Base-by-base conservation (phyloP, 2,113 vertebrate species). In the Glareola pratincola region DNA sequence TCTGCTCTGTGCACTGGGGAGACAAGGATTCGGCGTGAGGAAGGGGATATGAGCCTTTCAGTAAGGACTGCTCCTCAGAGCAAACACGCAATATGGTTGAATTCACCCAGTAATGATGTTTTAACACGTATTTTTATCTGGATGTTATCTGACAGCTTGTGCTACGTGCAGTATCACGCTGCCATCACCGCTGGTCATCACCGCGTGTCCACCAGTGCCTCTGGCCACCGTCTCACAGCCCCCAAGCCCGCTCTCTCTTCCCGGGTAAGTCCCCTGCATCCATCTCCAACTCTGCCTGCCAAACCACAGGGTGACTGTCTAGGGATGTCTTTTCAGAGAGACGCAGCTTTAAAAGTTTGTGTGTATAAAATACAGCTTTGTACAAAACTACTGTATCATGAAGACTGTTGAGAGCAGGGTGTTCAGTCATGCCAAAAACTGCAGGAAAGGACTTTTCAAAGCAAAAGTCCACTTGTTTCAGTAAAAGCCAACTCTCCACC, bases 1-100 rank as follows among this genome's bases (percentile, higher is more conserved):
- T 15, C 62, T 48, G 47, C 43, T 47, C 22, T 29, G n/a, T 20
- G 75, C 0, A 1, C 47, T 1, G 63, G 41, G 54, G 45, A 88
- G 51, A 59, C 0, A 4, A 88, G 75, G 41, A 21, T 34, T 63
- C 1, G 7, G 68, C 0, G 0, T 0, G 12, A 18, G 69, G 37
- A 92, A 37, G 22, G 45, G 22, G 41, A 64, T 4, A 6, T 3
- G 30, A 73, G 17, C 1, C 0, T 24, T 53, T 36, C 68, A 32
- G 10, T 41, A 50, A 53, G 80, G 68, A 32, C 41, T n/a, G 68
- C 41, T 60, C 43, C 77, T 66, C 88, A 27, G 21, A 81, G n/a
- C 3, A 0, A 51, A 67, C 2, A 36, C 71, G 66, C 48, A 73
- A 6, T 30, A 26, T 2, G 54, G 27, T 17, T 45, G 41, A 53